Base-by-base conservation (phyloP, 2,113 vertebrate genomes). In the Pelobates fuscus region DNA sequence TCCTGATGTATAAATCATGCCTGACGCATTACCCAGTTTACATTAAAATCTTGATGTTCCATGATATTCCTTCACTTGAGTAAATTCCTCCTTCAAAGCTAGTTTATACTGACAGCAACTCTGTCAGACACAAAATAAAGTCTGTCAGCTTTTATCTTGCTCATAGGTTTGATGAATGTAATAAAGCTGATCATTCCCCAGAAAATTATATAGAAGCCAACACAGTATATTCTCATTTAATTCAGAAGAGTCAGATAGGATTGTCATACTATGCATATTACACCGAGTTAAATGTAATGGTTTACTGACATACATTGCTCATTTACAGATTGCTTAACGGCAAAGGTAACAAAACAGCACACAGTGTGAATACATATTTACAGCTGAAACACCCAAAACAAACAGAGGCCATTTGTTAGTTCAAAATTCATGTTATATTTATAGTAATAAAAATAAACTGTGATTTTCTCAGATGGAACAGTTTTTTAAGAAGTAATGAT, bases 121-220 rank as follows among this genome's bases (percentile, higher is more conserved):
- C 63, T 76, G 72, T 46, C 72, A 76, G 63, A 67, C 41, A 30
- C 72, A 76, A 59, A 76, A 67, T 60, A 58, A 30, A 76, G 55
- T 76, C 63, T 76, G 72, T 76, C 72, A 76, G 52, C 41, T 76
- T 60, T 44, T 67, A 76, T 76, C 63, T 67, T 76, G 54, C 52
- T 59, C 41, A 67, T 46, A 67, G 54, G 54, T 76, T 67, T 76
- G 72, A 76, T 67, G 72, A 76, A 60, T 60, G 41, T 60, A 60
- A 76, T 76, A 67, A 76, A 67, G 66, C 72, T n/a, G 14, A 76
- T 76, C 30, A 59, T 67, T 76, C 59, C 21, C 15, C 66, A 17
- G 54, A 67, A 59, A 58, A 58, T 67, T 25, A 44, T 37, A 46
- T 67, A 20, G 25, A 59, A 76, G 29, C 54, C 17, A 59, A 32